Percentiles rank a stretch among this genome's conserved stretches.
Conservation (phyloP, 2,797 vertebrate species). For the Typhlichthys subterraneus region DNA sequence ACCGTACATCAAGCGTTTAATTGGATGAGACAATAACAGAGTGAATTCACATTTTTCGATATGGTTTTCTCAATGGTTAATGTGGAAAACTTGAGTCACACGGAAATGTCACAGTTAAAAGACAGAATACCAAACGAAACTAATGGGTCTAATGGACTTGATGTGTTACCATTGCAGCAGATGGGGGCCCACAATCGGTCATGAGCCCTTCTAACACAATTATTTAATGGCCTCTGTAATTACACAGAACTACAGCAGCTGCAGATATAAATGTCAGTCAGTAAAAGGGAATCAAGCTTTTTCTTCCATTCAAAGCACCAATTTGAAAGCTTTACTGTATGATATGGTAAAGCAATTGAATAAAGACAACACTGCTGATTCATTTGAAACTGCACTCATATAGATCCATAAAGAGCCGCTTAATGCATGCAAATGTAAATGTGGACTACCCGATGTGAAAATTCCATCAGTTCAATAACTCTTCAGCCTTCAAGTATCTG, state of each 20-base stretch:
- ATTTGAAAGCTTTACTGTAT: conserved; percentile 38
- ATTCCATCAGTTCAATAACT: conserved; percentile 78
- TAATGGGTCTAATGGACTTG: conserved; percentile 70
- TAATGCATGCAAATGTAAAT: conserved; percentile 74
- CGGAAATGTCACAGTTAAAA: conserved; percentile 43
- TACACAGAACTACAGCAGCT: conserved; percentile 54
- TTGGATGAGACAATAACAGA: conserved; percentile 66
- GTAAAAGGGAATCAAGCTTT: conserved; percentile 53
- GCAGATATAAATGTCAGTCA: conserved; percentile 66
- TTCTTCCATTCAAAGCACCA: conserved; percentile 38
- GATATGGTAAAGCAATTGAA: conserved; percentile 31
- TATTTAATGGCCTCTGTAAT: conserved; percentile 73
- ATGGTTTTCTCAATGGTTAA: conserved; percentile 42
- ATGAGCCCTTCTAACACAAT: conserved; percentile 63
- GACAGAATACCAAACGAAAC: conserved; percentile 40
- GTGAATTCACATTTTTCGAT: conserved; percentile 49
- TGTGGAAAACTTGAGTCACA: conserved; percentile 56
- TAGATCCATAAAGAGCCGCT: conserved; percentile 65
- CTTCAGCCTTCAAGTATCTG: conserved; percentile 75
- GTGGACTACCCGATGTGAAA: conserved; percentile 69
- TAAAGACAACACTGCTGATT: conserved; percentile 36
- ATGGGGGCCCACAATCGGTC: conserved; percentile 55
- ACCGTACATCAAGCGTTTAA: conserved; percentile 68
- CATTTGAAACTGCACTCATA: conserved; percentile 30
- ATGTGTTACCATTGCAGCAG: conserved; percentile 65